Evolutionary conservation across 2,888 invertebrate genomes (phyloP).

Genomic region (Tetheella fluctuosa): DNA sequence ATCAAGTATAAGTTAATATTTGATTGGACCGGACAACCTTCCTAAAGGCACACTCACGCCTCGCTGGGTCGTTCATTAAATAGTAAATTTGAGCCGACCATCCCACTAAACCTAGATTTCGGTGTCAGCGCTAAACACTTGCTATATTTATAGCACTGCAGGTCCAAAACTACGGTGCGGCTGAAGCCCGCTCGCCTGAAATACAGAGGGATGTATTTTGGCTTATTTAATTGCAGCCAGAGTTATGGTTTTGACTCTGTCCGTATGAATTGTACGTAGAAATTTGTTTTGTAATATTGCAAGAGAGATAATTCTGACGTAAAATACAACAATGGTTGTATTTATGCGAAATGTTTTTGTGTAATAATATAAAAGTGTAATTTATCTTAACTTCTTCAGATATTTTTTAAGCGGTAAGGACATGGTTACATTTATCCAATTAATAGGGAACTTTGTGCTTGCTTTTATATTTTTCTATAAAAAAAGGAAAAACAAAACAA

Average conservation of each 20-base stretch:
- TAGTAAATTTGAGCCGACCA: not conserved
- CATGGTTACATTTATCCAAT: no score
- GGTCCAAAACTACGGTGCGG: slow-evolving; percentile 39
- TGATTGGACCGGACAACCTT: slow-evolving; percentile 4
- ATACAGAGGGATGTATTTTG: slow-evolving; percentile 3
- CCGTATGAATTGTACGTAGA: not conserved
- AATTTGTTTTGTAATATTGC: not conserved
- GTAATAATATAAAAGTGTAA: no score
- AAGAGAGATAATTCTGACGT: not conserved
- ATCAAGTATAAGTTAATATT: slow-evolving; percentile 1
- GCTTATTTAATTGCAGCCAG: not conserved
- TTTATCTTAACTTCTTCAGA: no score
- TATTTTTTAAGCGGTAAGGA: no score
- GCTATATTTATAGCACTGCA: slow-evolving; percentile 51
- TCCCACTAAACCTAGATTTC: slow-evolving; percentile 19
- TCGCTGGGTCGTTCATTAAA: not conserved
- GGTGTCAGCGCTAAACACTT: slow-evolving; percentile 28
- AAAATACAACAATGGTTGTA: not conserved
- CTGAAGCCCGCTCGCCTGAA: slow-evolving; percentile 15
- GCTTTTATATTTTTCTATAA: no score
- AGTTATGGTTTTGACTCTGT: slow-evolving; percentile 1
- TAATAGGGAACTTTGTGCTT: no score
- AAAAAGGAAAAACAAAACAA: not conserved
- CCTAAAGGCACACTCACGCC: slow-evolving; percentile 6
- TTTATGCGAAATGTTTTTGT: not conserved